These are phyloP conservation scores for Callimorpha dominula DNA, from an alignment of 2,888 invertebrate species.

Conservation along the genomic window DNA sequence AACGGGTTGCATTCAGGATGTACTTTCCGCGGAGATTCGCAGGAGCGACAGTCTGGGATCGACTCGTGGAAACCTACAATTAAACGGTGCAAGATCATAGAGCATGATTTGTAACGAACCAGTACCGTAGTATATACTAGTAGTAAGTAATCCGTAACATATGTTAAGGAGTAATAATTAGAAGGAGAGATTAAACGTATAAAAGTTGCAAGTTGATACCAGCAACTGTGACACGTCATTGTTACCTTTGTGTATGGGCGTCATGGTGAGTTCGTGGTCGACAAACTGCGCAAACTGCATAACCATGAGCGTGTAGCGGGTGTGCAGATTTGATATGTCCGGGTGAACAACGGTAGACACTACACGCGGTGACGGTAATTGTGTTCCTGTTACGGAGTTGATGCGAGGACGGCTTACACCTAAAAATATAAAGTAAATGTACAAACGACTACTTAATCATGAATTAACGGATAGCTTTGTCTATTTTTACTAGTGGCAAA, in stretches of 20 bases:
- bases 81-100: neutral
- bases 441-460: neutral
- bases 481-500: too few relatives aligned
- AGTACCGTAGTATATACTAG: too few relatives aligned
- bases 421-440: conserved; percentile 48
- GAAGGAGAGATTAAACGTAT: too few relatives aligned
- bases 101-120: too few relatives aligned
- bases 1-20: conserved; percentile 98
- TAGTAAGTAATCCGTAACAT: too few relatives aligned
- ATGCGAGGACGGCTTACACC: conserved; percentile 93
- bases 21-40: conserved; percentile 94
- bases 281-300: conserved; percentile 98
- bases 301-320: conserved; percentile 95
- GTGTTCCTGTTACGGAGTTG: conserved; percentile 91
- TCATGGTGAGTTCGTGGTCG: conserved; percentile 98
- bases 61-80: conserved; percentile 92
- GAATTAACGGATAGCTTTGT: too few relatives aligned
- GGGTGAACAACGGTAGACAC: conserved; percentile 96
- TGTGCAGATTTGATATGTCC: conserved; percentile 95
- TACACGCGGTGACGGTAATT: conserved; percentile 94
- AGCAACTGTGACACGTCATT: neutral
- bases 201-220: neutral
- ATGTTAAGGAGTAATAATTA: too few relatives aligned
- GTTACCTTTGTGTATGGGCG: conserved; percentile 94
- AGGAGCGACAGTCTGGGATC: conserved; percentile 95